Evolutionary conservation across 2,888 invertebrate species (phyloP), one percentile per base, ranked within the genome.

Genomic region (Ectobius pallidus): DNA sequence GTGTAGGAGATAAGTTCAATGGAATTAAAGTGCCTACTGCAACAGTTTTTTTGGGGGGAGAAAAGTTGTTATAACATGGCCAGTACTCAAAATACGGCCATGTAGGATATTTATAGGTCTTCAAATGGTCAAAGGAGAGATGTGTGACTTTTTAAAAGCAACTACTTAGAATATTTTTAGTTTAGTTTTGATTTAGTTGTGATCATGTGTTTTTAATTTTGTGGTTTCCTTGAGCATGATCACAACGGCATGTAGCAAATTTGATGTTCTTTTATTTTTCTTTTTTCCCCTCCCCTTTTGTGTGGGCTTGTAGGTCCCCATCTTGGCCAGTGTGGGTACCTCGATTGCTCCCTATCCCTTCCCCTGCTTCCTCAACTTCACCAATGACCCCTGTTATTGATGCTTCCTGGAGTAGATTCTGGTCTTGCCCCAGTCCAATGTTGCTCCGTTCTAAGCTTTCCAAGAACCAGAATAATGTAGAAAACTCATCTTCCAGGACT

Each of bases 251-350:
- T 69, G 52, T 32, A 25, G 16, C 20, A 34, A 18, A 65, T 65
- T 42, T 72, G 30, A 58, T 63, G n/a, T n/a, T n/a, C n/a, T n/a
- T n/a, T n/a, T n/a, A n/a, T 61, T 52, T n/a, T 72, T 42, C 44
- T 61, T 70, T 63, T 62, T 42, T 70, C 69, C 20, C 58, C 20
- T 25, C 30, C 30, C 55, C 25, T 18, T 63, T 65, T 70, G 61
- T 58, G 58, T 70, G 70, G 70, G 70, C 70, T 70, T 85, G 79
- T 85, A 88, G 87, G 87, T 86, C 86, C 80, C 86, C 87, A 78
- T 87, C 86, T 80, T 87, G 87, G 86, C 87, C 87, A 80, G 85
- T 87, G 79, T 86, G 87, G 86, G 84, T 84, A 75, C 85, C 86
- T 76, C 83, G 84, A 74, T 70, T 76, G 68, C 82, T 81, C 75